Conservation (phyloP, 2,113 vertebrate genomes). For the Hyperopisus bebe region DNA sequence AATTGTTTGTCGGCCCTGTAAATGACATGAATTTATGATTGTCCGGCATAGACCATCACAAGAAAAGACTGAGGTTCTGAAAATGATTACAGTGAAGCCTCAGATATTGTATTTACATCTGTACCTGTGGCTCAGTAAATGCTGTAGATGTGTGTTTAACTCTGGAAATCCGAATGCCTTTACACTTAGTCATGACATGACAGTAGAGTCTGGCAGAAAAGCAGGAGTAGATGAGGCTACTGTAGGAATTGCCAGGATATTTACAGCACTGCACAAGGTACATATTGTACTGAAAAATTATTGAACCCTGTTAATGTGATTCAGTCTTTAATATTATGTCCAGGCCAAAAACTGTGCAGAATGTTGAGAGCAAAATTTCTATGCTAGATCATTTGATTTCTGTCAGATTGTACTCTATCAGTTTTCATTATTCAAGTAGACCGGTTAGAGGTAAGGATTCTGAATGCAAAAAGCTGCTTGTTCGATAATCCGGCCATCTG, state of each 20-base stretch:
- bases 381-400: background rate
- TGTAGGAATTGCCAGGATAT: background rate
- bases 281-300: background rate
- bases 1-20: background rate
- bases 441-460: background rate
- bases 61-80: background rate
- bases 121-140: background rate
- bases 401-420: background rate
- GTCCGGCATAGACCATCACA: background rate
- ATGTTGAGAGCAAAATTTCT: background rate
- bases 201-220: background rate
- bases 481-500: background rate
- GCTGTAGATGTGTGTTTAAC: background rate
- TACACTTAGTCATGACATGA: background rate
- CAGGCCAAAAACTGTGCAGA: background rate
- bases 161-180: background rate
- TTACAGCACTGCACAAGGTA: background rate
- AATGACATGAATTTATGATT: background rate
- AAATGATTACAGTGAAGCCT: background rate
- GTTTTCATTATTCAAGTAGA: conserved; percentile 1
- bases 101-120: background rate
- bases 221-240: background rate
- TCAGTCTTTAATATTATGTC: background rate
- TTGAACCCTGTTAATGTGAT: background rate
- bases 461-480: background rate